Percentiles rank a stretch among this genome's conserved stretches.
phyloP scores from a whole-genome alignment of 2,797 vertebrate genomes.

The Bradypus variegatus region DNA sequence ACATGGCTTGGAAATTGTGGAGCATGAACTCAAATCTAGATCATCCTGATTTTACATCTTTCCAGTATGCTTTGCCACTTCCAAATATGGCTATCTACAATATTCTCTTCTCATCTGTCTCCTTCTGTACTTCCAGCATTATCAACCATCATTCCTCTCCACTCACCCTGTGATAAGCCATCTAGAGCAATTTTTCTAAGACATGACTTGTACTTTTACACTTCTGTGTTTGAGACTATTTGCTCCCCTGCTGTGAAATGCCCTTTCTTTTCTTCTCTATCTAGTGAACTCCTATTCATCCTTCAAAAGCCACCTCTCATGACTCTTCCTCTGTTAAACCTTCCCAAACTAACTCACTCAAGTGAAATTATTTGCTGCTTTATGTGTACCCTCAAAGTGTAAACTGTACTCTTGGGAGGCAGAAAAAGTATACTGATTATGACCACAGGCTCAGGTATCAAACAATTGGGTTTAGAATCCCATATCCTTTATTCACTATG shows the following conservation, averaged over 20 bases:
- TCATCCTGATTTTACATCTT: background rate
- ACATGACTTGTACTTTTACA: background rate
- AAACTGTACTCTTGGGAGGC: background rate
- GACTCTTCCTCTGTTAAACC: background rate
- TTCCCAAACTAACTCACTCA: background rate
- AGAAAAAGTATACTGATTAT: background rate
- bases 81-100: background rate
- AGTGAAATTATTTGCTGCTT: background rate
- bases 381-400: background rate
- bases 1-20: background rate
- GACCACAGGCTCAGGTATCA: background rate
- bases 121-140: too few relatives aligned
- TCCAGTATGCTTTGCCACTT: background rate
- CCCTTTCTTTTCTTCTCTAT: background rate
- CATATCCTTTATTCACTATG: background rate
- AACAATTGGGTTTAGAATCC: background rate
- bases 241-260: background rate
- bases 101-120: background rate
- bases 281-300: background rate
- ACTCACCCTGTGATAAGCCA: background rate
- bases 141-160: background rate
- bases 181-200: background rate
- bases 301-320: conserved; percentile 1
- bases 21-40: background rate
- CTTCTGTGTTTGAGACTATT: background rate